Conservation (phyloP, 2,113 vertebrate genomes). For the Drymodes brunneopygia region DNA sequence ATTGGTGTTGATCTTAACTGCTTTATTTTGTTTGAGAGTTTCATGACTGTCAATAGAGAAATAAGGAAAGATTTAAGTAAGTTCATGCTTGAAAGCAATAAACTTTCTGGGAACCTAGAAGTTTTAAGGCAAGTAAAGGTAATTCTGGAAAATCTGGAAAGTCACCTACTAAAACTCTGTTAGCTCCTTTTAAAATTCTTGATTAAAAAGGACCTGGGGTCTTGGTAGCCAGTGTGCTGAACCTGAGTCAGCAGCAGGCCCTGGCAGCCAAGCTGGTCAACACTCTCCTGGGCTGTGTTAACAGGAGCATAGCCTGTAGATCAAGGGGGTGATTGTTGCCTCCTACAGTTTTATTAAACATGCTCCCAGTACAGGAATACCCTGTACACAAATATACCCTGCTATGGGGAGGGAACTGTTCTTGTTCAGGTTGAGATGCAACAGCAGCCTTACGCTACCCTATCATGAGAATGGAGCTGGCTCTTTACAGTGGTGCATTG, state of each 20-base stretch:
- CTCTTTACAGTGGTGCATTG: neutral
- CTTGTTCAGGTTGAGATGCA: neutral
- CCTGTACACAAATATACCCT: neutral
- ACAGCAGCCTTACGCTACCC: neutral
- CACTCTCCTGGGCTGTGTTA: accelerated
- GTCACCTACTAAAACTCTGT: neutral
- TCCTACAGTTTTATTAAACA: neutral
- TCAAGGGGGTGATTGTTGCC: neutral
- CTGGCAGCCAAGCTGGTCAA: neutral
- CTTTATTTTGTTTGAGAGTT: neutral
- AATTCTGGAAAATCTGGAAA: neutral
- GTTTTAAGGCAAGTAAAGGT: neutral
- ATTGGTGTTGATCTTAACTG: neutral
- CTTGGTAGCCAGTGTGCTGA: neutral
- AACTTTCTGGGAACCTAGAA: neutral
- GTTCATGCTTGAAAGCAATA: neutral
- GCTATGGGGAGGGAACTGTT: neutral
- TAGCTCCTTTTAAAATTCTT: neutral
- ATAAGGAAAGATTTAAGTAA: neutral
- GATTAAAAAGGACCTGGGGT: neutral
- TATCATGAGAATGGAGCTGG: neutral
- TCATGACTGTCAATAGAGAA: neutral
- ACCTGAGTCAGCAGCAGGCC: neutral
- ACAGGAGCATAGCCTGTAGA: neutral
- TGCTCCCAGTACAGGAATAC: neutral